phyloP scores from a whole-genome alignment of 2,888 invertebrate species.

The Callinectes sapidus region DNA sequence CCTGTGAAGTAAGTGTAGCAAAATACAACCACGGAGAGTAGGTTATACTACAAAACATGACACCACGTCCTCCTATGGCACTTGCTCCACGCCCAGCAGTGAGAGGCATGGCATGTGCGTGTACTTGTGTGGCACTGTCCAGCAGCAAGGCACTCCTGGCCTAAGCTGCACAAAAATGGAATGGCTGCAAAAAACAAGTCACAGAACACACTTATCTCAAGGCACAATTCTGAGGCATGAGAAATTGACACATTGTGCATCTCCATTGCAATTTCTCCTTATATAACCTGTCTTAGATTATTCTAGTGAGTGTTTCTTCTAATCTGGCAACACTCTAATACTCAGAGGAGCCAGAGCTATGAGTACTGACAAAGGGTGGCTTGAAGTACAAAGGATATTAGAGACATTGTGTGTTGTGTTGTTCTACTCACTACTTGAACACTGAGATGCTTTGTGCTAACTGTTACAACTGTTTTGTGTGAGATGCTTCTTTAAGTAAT shows the following conservation, averaged over 20 bases:
- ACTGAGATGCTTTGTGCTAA: neutral
- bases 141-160: neutral
- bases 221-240: constrained; percentile 14
- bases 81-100: neutral
- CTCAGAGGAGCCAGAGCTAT: neutral
- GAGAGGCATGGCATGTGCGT: neutral
- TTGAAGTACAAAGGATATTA: no score
- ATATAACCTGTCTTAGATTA: neutral
- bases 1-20: neutral
- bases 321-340: neutral
- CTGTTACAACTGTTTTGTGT: neutral
- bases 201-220: neutral
- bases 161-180: neutral
- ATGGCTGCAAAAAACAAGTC: neutral
- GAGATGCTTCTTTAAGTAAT: neutral
- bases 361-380: no score
- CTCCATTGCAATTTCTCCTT: neutral
- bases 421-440: neutral
- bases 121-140: neutral
- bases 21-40: neutral
- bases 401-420: neutral
- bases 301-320: neutral
- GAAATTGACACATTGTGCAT: constrained; percentile 17
- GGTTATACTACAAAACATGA: neutral
- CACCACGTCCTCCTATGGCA: neutral